Percentiles rank a stretch among this genome's conserved stretches.
These are phyloP conservation scores for Leptogaster cylindrica DNA, from an alignment of 2,888 invertebrate genomes.

Conservation along the genomic window DNA sequence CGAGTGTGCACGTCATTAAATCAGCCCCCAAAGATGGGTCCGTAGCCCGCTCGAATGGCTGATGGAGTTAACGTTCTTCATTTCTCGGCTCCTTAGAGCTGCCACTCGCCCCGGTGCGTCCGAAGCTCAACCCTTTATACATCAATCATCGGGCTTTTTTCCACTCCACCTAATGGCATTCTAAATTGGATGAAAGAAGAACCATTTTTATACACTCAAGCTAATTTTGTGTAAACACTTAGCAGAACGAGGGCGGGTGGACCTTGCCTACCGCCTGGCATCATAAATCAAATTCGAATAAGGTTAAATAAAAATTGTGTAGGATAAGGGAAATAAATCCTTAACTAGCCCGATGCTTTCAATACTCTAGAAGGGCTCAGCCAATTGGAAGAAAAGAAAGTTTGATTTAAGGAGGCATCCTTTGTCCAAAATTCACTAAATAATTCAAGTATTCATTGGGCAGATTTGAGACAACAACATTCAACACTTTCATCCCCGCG, in stretches of 20 bases:
- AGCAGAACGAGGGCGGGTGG: not conserved
- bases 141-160: slow-evolving; percentile 26
- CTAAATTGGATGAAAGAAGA: not conserved
- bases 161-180: not conserved
- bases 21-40: not conserved
- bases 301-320: slow-evolving; percentile 2
- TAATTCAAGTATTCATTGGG: slow-evolving; percentile 14
- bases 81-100: not conserved
- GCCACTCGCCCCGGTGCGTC: not conserved
- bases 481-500: slow-evolving; percentile 7
- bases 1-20: slow-evolving; percentile 35
- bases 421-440: not conserved
- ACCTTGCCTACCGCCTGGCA: not conserved
- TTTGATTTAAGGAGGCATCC: not conserved
- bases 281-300: slow-evolving; percentile 29
- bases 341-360: not conserved
- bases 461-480: slow-evolving; percentile 21
- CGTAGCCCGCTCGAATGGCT: not conserved
- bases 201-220: slow-evolving; percentile 25
- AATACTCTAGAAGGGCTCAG: not conserved
- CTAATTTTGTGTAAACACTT: slow-evolving; percentile 31
- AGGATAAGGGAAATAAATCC: not conserved
- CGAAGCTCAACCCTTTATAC: slow-evolving; percentile 14
- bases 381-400: slow-evolving; percentile 10
- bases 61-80: not conserved